Evolutionary conservation across 2,113 vertebrate species (phyloP).

Genomic region (Rhombomys opimus): DNA sequence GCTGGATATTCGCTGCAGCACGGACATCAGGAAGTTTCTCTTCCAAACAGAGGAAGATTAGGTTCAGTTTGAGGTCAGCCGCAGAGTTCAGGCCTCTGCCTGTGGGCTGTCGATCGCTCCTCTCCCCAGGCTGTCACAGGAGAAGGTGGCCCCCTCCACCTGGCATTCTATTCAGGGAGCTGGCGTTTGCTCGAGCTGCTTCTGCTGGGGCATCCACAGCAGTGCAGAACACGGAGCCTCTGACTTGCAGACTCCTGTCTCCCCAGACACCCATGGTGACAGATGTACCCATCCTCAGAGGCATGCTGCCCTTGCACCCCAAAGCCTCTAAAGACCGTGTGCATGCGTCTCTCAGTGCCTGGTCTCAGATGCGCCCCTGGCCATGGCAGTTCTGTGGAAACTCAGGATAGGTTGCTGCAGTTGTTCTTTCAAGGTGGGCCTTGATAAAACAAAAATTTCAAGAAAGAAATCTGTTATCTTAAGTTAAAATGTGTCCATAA

Average conservation of each 20-base stretch:
- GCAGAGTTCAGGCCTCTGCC: constrained; percentile 45
- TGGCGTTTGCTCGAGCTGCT: not conserved
- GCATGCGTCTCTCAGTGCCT: not conserved
- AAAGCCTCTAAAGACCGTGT: not conserved
- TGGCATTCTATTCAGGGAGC: not conserved
- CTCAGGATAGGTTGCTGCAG: not conserved
- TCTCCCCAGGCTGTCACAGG: constrained; percentile 54
- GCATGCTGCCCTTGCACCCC: fast-evolving
- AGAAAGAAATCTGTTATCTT: not conserved
- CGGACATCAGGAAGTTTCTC: not conserved
- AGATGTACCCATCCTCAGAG: not conserved
- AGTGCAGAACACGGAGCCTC: not conserved
- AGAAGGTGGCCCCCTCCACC: not conserved
- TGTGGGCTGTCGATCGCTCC: constrained; percentile 42
- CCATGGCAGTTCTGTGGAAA: not conserved
- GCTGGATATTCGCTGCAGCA: not conserved
- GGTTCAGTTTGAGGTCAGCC: constrained; percentile 8
- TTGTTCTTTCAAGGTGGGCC: not conserved
- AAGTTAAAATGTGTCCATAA: not conserved
- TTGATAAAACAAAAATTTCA: not conserved
- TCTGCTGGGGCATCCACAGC: not conserved
- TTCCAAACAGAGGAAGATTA: constrained; percentile 44
- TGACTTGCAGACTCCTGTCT: not conserved
- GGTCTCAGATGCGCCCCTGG: not conserved
- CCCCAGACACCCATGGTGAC: not conserved